Conservation (phyloP, 2,888 invertebrate genomes). For the Lasioglossum malachurum region DNA sequence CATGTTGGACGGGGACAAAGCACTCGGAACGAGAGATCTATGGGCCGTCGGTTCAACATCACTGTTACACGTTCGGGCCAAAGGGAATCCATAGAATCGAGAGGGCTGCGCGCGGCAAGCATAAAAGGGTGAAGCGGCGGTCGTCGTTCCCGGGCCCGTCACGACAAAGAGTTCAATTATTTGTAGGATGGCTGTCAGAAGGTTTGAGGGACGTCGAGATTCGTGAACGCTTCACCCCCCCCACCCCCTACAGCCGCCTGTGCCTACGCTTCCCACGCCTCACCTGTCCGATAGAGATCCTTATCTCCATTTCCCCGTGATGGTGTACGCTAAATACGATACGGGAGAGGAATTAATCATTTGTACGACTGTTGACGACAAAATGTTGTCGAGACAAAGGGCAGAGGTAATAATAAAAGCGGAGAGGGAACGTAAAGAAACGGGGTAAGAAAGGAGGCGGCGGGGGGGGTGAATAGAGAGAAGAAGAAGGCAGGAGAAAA, state of each 20-base stretch:
- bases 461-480: not conserved
- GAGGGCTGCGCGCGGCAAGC: conserved; percentile 38
- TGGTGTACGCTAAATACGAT: conserved; percentile 39
- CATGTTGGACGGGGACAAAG: not conserved
- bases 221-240: conserved; percentile 13
- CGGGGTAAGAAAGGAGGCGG: not conserved
- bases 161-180: conserved; percentile 68
- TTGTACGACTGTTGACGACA: conserved; percentile 63
- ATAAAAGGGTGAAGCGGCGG: conserved; percentile 56
- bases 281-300: conserved; percentile 73
- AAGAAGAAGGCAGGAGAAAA: not conserved
- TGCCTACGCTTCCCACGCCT: conserved; percentile 71
- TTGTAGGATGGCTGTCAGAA: conserved; percentile 64
- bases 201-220: conserved; percentile 62
- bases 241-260: conserved; percentile 5
- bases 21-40: conserved; percentile 14
- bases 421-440: conserved; percentile 35
- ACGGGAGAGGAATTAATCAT: conserved; percentile 63
- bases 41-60: conserved; percentile 23
- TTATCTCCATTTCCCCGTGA: conserved; percentile 60
- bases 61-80: conserved; percentile 52
- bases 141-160: conserved; percentile 35
- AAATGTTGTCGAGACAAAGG: conserved; percentile 69
- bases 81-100: conserved; percentile 60
- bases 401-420: conserved; percentile 55